Conservation (phyloP, 2,888 invertebrate genomes). For the Patella caerulea region DNA sequence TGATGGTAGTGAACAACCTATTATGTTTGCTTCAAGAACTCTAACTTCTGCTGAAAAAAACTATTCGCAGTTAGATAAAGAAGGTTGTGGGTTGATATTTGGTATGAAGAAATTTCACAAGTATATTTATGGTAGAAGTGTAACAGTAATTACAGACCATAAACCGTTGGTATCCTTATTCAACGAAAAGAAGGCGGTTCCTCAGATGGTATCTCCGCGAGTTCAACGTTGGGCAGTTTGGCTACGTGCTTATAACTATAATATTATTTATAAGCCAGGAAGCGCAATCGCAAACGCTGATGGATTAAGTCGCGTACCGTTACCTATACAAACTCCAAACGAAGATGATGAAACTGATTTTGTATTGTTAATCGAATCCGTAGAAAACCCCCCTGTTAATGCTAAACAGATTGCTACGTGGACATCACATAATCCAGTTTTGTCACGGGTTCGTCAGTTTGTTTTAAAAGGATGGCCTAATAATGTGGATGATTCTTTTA, state of each 20-base stretch:
- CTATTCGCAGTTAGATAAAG: not conserved
- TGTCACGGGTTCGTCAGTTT: constrained; percentile 29
- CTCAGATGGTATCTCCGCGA: no score
- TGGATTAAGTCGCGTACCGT: no score
- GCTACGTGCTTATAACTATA: no score
- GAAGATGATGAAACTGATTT: constrained; percentile 22
- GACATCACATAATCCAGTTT: constrained; percentile 28
- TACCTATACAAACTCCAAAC: not conserved
- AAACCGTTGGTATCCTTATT: constrained; percentile 20
- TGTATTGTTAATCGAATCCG: constrained; percentile 33
- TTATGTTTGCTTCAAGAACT: no score
- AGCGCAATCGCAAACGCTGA: no score
- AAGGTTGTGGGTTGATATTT: no score
- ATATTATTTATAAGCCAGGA: no score
- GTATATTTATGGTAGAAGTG: not conserved
- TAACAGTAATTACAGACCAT: constrained; percentile 15
- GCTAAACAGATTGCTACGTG: constrained; percentile 19
- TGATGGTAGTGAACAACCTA: constrained; percentile 24
- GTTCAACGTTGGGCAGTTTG: no score
- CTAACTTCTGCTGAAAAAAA: no score
- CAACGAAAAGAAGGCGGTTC: not conserved
- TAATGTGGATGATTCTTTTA: constrained; percentile 10
- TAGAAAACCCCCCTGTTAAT: constrained; percentile 51
- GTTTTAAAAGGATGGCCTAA: constrained; percentile 32
- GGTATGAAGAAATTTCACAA: no score